Base-by-base conservation (phyloP, 2,113 vertebrate species). In the Gadus chalcogrammus region DNA sequence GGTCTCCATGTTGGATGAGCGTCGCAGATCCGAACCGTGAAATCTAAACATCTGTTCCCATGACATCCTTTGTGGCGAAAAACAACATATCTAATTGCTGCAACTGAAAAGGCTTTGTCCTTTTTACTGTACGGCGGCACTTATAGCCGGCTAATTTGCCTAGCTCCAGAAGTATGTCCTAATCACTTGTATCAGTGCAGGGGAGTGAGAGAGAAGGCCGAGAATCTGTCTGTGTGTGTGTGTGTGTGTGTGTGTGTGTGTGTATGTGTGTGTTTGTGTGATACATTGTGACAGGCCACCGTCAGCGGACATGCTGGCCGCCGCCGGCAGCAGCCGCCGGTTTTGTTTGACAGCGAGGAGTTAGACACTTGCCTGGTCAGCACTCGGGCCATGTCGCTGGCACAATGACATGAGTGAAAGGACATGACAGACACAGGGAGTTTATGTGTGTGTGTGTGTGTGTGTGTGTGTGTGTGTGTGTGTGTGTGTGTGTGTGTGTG, bases 401-500 rank as follows among this genome's bases (percentile, higher is more conserved):
- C 17, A 52, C n/a, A 48, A 31, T 22, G 61, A 31, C 9, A 16
- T 35, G 62, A 35, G 62, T 22, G 60, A 22, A 8, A 18, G 62
- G 28, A 15, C 24, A 13, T 35, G 62, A 64, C 28, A 53, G 63
- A 64, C 24, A 15, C 28, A n/a, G 63, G 15, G 63, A 9, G 5
- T 6, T 1, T 13, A 15, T 56, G 55, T 18, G 18, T 61, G 60
- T 18, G 17, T 61, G n/a, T 61, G 60, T 61, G 60, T 61, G 17
- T 61, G 17, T 18, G 18, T 61, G 60, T 8, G 17, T 22, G 18
- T 61, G 4, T 31, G 22, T 28, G 35, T 4, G 22, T 87, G 95
- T 63, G 22, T 28, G 35, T 11, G 22, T 87, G 95, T 94, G 94
- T 94, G 93, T 92, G 86, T 61, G n/a, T 61, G 60, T 61, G 60